A percentile compares a stretch with the other conserved stretches of the same genome.
Evolutionary conservation across 2,888 invertebrate genomes (phyloP).

Genomic region (Brachycybe producta): DNA sequence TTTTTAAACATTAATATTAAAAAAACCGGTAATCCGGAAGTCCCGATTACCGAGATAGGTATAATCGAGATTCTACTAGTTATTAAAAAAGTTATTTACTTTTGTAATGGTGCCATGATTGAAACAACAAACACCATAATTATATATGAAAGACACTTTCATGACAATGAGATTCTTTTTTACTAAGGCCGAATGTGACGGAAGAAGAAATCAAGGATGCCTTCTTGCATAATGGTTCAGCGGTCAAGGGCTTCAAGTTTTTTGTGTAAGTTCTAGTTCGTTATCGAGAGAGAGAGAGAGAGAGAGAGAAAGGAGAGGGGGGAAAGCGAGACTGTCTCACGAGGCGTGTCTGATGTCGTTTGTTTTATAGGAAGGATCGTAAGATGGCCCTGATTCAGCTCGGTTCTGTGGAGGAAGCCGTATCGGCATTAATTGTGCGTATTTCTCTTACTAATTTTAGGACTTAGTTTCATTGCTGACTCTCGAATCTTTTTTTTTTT

Average conservation of each 20-base stretch:
- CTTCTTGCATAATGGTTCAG: conserved; percentile 72
- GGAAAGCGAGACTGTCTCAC: too few species aligned
- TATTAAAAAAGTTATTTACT: not conserved
- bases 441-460: not conserved
- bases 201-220: conserved; percentile 89
- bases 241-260: conserved; percentile 88
- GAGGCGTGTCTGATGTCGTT: too few species aligned
- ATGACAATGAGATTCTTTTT: conserved; percentile 21
- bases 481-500: not conserved
- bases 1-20: too few species aligned
- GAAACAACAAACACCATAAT: not conserved
- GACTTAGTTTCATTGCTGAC: conserved; percentile 9
- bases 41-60: too few species aligned
- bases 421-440: conserved; percentile 78
- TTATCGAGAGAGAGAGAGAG: too few species aligned
- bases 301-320: too few species aligned
- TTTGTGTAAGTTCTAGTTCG: conserved; percentile 95
- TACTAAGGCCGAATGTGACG: conserved; percentile 65
- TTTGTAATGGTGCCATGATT: not conserved
- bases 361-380: conserved; percentile 77
- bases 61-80: too few species aligned
- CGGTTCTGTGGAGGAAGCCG: conserved; percentile 87
- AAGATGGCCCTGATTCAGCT: conserved; percentile 99
- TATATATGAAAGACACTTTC: not conserved
- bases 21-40: too few species aligned